Evolutionary conservation across 1,140 invertebrate species (phyloP).

Genomic region (Cherax destructor): DNA sequence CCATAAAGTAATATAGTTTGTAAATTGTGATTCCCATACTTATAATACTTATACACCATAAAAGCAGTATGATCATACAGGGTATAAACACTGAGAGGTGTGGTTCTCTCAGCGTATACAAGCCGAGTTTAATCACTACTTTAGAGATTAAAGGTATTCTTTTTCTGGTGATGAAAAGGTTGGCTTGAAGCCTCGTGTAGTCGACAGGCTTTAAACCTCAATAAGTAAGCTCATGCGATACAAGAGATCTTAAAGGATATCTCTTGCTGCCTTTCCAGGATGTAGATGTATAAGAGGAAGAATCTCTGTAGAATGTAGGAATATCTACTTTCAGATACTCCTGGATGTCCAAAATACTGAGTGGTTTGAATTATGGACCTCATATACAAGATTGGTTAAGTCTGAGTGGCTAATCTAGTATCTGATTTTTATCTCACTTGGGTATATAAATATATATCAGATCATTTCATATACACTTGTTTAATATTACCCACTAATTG

Average conservation of each 20-base stretch:
- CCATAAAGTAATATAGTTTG: not conserved
- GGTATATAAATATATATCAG: not conserved
- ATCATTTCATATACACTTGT: not conserved
- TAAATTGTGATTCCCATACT: constrained; percentile 16
- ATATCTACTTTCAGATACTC: not conserved
- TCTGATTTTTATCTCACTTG: not conserved
- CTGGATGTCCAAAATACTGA: constrained; percentile 17
- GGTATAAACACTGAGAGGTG: not conserved
- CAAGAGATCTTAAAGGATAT: constrained; percentile 8
- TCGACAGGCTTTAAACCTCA: too few relatives aligned
- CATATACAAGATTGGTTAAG: not conserved
- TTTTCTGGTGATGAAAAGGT: too few relatives aligned
- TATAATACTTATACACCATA: constrained; percentile 17
- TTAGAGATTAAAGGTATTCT: too few relatives aligned
- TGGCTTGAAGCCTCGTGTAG: too few relatives aligned
- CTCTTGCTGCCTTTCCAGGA: not conserved
- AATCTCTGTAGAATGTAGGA: not conserved
- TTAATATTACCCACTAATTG: constrained; percentile 13
- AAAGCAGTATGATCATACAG: not conserved
- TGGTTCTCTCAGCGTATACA: too few relatives aligned
- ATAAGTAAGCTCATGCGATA: too few relatives aligned
- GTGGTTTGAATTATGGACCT: constrained; percentile 14
- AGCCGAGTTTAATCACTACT: too few relatives aligned
- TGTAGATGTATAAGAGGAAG: not conserved
- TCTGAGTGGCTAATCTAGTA: not conserved